These are phyloP conservation scores for Prosopocoilus inquinatus DNA, from an alignment of 2,888 invertebrate genomes.

Conservation along the genomic window DNA sequence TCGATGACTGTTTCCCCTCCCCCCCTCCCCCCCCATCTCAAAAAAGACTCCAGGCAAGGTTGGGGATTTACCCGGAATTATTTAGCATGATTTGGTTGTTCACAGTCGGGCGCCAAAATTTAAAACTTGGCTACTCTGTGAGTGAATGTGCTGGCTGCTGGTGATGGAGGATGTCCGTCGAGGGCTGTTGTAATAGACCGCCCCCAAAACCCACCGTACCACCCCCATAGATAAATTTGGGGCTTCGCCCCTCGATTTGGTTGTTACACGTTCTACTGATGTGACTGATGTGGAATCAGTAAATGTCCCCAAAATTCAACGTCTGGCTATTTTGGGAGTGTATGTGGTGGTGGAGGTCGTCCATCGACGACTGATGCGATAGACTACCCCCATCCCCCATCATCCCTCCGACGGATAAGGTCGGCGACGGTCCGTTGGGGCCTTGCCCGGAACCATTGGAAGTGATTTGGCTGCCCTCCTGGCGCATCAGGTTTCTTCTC, in stretches of 20 bases:
- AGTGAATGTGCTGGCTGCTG: too few relatives aligned
- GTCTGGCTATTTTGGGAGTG: slow-evolving; percentile 52
- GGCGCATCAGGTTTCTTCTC: slow-evolving; percentile 89
- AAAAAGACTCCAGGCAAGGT: slow-evolving; percentile 44
- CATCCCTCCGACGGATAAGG: slow-evolving; percentile 46
- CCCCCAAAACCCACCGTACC: too few relatives aligned
- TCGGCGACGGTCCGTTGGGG: slow-evolving; percentile 40
- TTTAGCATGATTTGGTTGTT: slow-evolving; percentile 47
- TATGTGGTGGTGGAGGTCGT: slow-evolving; percentile 56
- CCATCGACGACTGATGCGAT: slow-evolving; percentile 54
- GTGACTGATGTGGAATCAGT: slow-evolving; percentile 36
- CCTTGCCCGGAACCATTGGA: slow-evolving; percentile 37
- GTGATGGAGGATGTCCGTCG: too few relatives aligned
- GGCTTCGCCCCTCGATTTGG: background rate
- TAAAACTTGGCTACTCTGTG: too few relatives aligned
- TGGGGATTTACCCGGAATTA: slow-evolving; percentile 38
- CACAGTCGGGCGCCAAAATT: slow-evolving; percentile 85
- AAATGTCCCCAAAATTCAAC: slow-evolving; percentile 49
- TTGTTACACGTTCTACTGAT: background rate
- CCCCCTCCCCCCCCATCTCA: too few relatives aligned
- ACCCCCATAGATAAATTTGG: too few relatives aligned
- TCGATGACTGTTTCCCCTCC: slow-evolving; percentile 51
- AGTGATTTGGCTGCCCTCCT: slow-evolving; percentile 59
- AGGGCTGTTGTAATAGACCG: too few relatives aligned
- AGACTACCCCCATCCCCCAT: slow-evolving; percentile 52